phyloP scores from a whole-genome alignment of 2,797 vertebrate species.

The Sebastes goodei region DNA sequence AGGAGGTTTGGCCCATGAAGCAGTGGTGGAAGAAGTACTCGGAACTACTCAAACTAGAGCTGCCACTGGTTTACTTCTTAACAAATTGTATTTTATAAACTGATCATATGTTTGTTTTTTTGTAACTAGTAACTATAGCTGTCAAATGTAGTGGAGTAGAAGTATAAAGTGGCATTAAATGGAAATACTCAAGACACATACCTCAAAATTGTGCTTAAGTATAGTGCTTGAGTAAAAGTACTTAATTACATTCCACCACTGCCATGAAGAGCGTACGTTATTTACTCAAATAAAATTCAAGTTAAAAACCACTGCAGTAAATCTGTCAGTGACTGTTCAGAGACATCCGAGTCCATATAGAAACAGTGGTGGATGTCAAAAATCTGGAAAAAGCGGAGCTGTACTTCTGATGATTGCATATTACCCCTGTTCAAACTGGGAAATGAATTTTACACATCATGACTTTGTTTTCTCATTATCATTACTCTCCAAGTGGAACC shows the following conservation, averaged over 20 bases:
- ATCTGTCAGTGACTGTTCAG: neutral
- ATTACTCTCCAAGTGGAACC: conserved; percentile 60
- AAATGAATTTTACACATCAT: conserved; percentile 53
- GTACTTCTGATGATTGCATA: conserved; percentile 23
- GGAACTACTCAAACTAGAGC: too few species aligned
- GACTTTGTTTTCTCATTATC: conserved; percentile 63
- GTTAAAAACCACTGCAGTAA: neutral
- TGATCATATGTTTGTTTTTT: too few species aligned
- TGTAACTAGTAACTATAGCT: too few species aligned
- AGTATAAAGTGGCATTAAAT: too few species aligned
- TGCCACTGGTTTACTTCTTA: too few species aligned
- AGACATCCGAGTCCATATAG: neutral
- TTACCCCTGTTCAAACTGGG: conserved; percentile 34
- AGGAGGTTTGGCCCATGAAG: neutral
- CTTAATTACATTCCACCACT: too few species aligned
- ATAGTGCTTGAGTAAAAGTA: too few species aligned
- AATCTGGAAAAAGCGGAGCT: neutral
- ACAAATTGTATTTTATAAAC: too few species aligned
- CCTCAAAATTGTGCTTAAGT: too few species aligned
- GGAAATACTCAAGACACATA: too few species aligned
- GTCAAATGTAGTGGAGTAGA: too few species aligned
- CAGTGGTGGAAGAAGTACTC: too few species aligned
- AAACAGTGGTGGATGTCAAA: neutral
- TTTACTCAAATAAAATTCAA: neutral
- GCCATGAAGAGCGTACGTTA: neutral